phyloP scores from a whole-genome alignment of 2,888 invertebrate species.

The Apodemia mormo region DNA sequence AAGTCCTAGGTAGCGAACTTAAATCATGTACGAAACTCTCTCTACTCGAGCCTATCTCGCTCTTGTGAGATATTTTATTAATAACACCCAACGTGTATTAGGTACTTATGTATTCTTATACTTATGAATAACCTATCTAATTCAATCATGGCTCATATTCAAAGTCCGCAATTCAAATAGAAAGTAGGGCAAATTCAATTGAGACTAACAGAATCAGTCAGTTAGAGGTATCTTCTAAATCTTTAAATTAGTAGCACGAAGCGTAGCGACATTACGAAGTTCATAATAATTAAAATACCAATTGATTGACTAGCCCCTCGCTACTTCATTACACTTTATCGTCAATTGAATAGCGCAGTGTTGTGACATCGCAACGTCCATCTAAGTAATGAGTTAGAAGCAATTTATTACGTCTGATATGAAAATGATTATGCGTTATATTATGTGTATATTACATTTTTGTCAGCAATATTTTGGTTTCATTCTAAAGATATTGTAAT shows the following conservation, averaged over 20 bases:
- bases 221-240: neutral
- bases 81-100: too few relatives aligned
- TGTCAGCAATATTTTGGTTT: too few relatives aligned
- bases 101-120: too few relatives aligned
- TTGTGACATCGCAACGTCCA: neutral
- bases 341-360: neutral
- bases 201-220: neutral
- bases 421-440: neutral
- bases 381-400: neutral
- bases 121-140: too few relatives aligned
- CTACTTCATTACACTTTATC: neutral
- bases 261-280: neutral
- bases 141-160: neutral
- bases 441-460: neutral
- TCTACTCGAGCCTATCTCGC: too few relatives aligned
- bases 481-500: too few relatives aligned
- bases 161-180: neutral
- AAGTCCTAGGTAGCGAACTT: too few relatives aligned
- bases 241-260: neutral
- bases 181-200: neutral
- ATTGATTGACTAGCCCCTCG: neutral
- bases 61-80: too few relatives aligned
- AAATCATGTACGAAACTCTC: too few relatives aligned
- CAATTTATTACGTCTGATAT: neutral
- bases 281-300: slow-evolving; percentile 5